Evolutionary conservation across 1,140 invertebrate genomes (phyloP).

Genomic region (Amphibalanus amphitrite): DNA sequence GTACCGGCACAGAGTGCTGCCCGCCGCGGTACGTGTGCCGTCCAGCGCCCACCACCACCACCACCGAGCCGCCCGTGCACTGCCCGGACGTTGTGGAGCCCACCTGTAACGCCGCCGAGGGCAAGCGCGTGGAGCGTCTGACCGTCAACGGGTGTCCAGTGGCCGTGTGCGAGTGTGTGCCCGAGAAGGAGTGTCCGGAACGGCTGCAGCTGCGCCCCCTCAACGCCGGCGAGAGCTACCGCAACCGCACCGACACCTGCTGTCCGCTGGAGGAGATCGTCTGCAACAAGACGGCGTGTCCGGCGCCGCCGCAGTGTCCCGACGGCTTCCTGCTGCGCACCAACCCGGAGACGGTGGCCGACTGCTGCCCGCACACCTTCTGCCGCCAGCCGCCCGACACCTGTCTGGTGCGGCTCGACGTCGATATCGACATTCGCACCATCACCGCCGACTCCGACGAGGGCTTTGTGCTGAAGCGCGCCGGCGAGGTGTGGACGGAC

Average conservation of each 20-base stretch:
- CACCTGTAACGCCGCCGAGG: conserved; percentile 44
- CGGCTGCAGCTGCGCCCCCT: background rate
- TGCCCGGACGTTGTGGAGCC: conserved; percentile 40
- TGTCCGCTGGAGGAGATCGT: background rate
- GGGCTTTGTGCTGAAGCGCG: conserved; percentile 13
- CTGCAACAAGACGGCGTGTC: background rate
- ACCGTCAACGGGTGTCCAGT: conserved; percentile 20
- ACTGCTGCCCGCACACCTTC: conserved; percentile 1
- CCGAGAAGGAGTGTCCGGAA: conserved; percentile 40
- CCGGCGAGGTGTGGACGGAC: conserved; percentile 43
- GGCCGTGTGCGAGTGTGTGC: conserved; percentile 34
- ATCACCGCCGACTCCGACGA: background rate
- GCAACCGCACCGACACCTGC: background rate
- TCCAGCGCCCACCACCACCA: conserved; percentile 24
- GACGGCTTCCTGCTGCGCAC: background rate
- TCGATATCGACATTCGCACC: background rate
- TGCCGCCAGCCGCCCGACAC: background rate
- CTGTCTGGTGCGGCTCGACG: conserved; percentile 2
- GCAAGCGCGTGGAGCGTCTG: conserved; percentile 45
- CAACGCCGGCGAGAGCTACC: background rate
- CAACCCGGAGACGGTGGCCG: background rate
- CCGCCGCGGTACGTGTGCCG: conserved; percentile 42
- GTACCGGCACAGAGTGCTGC: conserved; percentile 43
- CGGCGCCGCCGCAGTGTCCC: conserved; percentile 3
- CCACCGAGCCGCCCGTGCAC: conserved; percentile 31